Evolutionary conservation across 2,797 vertebrate species (phyloP).

Genomic region (Lepus oiostolus): DNA sequence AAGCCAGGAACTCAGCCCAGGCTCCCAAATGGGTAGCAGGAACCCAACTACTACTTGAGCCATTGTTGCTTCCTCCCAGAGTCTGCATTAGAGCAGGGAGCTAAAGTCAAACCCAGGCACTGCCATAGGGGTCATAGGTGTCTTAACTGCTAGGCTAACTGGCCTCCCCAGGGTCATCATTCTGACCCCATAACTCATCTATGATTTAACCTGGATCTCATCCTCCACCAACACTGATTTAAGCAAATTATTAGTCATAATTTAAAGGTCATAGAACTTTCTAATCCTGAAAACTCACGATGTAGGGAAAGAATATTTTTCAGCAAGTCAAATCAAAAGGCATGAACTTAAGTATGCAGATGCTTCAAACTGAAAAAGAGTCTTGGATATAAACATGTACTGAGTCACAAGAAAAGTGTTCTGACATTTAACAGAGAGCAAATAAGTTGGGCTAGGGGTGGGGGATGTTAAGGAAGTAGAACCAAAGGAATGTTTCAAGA

Average conservation of each 20-base stretch:
- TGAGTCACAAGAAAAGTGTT: constrained; percentile 67
- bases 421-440: constrained; percentile 27
- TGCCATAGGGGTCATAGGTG: too few relatives aligned
- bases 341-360: constrained; percentile 52
- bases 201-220: not conserved
- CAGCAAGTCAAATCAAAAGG: constrained; percentile 66
- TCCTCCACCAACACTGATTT: constrained; percentile 14
- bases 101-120: too few relatives aligned
- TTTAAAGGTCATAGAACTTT: constrained; percentile 73
- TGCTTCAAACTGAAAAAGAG: constrained; percentile 35
- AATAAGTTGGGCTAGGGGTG: not conserved
- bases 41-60: too few relatives aligned
- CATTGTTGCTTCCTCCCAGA: too few relatives aligned
- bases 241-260: constrained; percentile 67
- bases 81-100: too few relatives aligned
- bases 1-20: too few relatives aligned
- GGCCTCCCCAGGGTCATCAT: not conserved
- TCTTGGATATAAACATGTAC: constrained; percentile 57
- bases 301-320: constrained; percentile 20
- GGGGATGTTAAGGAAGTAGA: not conserved
- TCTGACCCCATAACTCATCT: not conserved
- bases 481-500: constrained; percentile 12
- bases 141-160: too few relatives aligned
- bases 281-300: constrained; percentile 54
- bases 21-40: too few relatives aligned